A percentile compares a stretch with the other conserved stretches of the same genome.
phyloP scores from a whole-genome alignment of 2,888 invertebrate species.

The Perithous albicinctus region DNA sequence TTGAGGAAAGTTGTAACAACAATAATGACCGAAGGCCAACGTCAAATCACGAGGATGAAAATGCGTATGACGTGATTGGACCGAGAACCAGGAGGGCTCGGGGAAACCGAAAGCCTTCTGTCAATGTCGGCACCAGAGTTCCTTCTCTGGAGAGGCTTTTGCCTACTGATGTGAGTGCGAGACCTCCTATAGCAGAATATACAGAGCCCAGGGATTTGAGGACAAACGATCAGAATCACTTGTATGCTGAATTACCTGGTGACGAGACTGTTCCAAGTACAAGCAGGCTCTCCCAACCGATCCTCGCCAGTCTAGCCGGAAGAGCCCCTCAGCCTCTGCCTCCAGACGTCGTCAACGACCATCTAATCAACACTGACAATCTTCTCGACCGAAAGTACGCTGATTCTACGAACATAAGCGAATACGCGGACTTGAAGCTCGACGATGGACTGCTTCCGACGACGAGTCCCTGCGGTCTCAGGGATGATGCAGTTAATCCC shows the following conservation, averaged over 20 bases:
- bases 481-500: slow-evolving; percentile 35
- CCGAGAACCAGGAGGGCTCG: slow-evolving; percentile 80
- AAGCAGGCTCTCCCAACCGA: slow-evolving; percentile 79
- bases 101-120: slow-evolving; percentile 85
- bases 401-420: slow-evolving; percentile 53
- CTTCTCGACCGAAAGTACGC: slow-evolving; percentile 65
- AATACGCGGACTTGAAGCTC: slow-evolving; percentile 62
- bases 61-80: slow-evolving; percentile 88
- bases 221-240: slow-evolving; percentile 84
- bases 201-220: slow-evolving; percentile 84
- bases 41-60: slow-evolving; percentile 84
- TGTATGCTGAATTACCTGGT: slow-evolving; percentile 88
- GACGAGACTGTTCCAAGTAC: slow-evolving; percentile 85
- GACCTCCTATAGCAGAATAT: slow-evolving; percentile 84
- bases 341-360: slow-evolving; percentile 79
- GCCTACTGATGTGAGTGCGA: slow-evolving; percentile 83
- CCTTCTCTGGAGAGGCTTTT: slow-evolving; percentile 87
- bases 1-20: slow-evolving; percentile 88
- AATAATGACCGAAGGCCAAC: slow-evolving; percentile 84
- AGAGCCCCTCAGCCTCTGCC: slow-evolving; percentile 80
- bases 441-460: slow-evolving; percentile 34
- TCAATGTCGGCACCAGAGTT: slow-evolving; percentile 87
- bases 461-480: slow-evolving; percentile 25
- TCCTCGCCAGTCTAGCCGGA: slow-evolving; percentile 76
- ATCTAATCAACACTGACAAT: slow-evolving; percentile 70